Base-by-base conservation (phyloP, 2,113 vertebrate genomes). In the Prionailurus viverrinus region DNA sequence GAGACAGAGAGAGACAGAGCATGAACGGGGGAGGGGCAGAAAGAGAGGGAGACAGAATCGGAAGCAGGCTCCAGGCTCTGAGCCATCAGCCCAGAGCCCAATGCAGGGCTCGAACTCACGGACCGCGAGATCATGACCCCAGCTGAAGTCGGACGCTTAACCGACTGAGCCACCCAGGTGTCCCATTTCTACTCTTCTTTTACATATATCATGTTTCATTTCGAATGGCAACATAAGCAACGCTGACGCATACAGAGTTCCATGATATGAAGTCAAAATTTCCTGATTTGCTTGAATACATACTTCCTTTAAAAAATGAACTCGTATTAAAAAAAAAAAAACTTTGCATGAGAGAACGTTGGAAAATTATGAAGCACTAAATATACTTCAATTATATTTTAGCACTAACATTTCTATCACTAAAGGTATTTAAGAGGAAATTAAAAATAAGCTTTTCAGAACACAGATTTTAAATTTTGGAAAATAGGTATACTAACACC, bases 341-440 rank as follows among this genome's bases (percentile, higher is more conserved):
- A 74, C 41, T 33, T 39, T 73, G 12, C 29, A 84, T 94, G 66
- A 51, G 11, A 65, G 74, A 33, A 91, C 92, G 55, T 45, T 2
- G 58, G 9, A 23, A 90, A 74, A 95, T 63, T 96, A 69, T 65
- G 21, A 76, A 80, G 27, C 27, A 93, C 4, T 78, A 45, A 85
- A 81, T 23, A 91, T 33, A 74, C 25, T 73, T 88, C 29, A 95
- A 55, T 76, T 66, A 65, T 39, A 68, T 55, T 79, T 91, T 53
- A 93, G 68, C 58, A 71, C 6, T 69, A 92, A 74, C 79, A 33
- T 76, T 63, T 82, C 45, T 61, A 86, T 39, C 19, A 19, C 2
- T 53, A 39, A 94, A 69, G 2, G 48, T 27, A 80, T 87, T 95
- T 92, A 39, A 63, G 93, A 81, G 12, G 25, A 94, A 96, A 61